phyloP scores from a whole-genome alignment of 2,888 invertebrate genomes.

The Scaeva pyrastri region DNA sequence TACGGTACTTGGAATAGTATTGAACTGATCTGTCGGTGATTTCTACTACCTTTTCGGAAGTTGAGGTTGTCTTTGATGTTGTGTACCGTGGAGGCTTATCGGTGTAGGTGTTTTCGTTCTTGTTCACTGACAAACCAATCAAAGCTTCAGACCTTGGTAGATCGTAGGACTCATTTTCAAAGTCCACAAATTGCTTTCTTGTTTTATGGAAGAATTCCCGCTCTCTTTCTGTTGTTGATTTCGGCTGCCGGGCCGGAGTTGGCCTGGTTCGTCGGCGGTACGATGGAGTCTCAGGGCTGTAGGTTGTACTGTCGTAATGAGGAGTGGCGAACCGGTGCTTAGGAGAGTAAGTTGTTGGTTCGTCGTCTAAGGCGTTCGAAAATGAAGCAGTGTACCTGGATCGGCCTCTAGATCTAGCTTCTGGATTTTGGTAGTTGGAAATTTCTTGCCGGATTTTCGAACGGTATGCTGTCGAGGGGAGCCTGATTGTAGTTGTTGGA shows the following conservation, averaged over 20 bases:
- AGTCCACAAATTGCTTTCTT: constrained; percentile 70
- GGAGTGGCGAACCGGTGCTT: constrained; percentile 78
- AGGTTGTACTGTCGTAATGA: constrained; percentile 60
- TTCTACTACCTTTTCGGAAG: constrained; percentile 75
- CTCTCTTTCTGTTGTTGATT: constrained; percentile 77
- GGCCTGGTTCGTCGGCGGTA: constrained; percentile 60
- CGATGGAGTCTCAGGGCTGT: constrained; percentile 58
- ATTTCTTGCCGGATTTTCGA: constrained; percentile 55
- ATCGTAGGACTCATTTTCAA: constrained; percentile 69
- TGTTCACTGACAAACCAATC: constrained; percentile 77
- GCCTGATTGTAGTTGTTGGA: constrained; percentile 57
- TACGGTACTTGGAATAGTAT: constrained; percentile 82
- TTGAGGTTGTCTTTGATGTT: constrained; percentile 76
- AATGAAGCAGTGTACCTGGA: constrained; percentile 82
- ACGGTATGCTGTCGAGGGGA: constrained; percentile 55
- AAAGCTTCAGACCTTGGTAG: constrained; percentile 81
- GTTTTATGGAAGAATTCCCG: constrained; percentile 78
- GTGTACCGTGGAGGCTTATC: constrained; percentile 70
- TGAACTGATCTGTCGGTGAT: constrained; percentile 81
- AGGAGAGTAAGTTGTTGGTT: constrained; percentile 83
- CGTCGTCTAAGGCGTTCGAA: constrained; percentile 80
- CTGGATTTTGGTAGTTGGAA: constrained; percentile 49
- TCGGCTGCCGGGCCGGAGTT: constrained; percentile 62
- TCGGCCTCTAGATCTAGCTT: constrained; percentile 80
- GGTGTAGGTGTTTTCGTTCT: constrained; percentile 79